These are phyloP conservation scores for Noctua janthina DNA, from an alignment of 2,888 invertebrate genomes.

Conservation along the genomic window DNA sequence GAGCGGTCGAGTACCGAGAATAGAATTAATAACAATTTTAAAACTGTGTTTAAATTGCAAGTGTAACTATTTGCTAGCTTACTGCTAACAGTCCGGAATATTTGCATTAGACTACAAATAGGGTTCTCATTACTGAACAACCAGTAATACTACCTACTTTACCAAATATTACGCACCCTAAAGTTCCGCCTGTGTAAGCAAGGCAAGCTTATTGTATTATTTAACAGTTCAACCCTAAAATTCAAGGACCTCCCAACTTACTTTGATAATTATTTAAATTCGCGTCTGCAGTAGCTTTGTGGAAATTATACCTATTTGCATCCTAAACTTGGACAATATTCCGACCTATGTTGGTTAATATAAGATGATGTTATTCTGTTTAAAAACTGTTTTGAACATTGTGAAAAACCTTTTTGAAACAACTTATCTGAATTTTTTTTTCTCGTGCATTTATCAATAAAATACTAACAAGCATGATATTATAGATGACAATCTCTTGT, in stretches of 20 bases:
- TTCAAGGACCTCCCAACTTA: constrained; percentile 41
- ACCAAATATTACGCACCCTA: constrained; percentile 39
- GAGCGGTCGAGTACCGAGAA: background rate
- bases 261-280: constrained; percentile 65
- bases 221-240: constrained; percentile 59
- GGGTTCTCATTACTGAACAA: constrained; percentile 25
- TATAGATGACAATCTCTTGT: background rate
- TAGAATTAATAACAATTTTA: constrained; percentile 25
- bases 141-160: constrained; percentile 13
- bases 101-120: constrained; percentile 33
- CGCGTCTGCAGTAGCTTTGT: constrained; percentile 39
- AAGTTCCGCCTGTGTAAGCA: constrained; percentile 34
- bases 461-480: background rate
- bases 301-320: constrained; percentile 61
- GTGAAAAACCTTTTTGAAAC: background rate
- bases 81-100: constrained; percentile 13
- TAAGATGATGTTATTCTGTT: constrained; percentile 3
- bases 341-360: constrained; percentile 18
- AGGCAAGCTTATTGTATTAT: constrained; percentile 61
- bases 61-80: constrained; percentile 27
- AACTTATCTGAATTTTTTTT: background rate
- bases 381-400: background rate
- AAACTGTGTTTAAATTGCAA: constrained; percentile 26
- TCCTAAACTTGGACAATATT: constrained; percentile 50
- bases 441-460: background rate